Evolutionary conservation across 2,888 invertebrate species (phyloP), one percentile per base, ranked within the genome.

Genomic region (Drosophila anomalata): DNA sequence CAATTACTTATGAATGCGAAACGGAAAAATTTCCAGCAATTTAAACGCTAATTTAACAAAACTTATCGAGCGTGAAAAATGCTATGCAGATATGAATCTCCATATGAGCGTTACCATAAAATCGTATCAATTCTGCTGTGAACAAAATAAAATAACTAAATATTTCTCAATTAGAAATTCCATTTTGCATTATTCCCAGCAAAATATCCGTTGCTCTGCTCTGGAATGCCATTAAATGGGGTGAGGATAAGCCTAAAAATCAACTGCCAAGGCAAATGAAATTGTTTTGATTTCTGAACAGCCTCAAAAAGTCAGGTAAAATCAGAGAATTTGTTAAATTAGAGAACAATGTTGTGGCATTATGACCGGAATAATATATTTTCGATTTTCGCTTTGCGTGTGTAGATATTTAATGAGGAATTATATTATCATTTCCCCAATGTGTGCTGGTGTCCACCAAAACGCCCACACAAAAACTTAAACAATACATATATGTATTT

Each of bases 401-500:
- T 70, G 48, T 70, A 85, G 46, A 76, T 59, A 50, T 65, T 59
- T 69, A 65, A 66, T 62, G 57, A 51, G 26, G 51, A 41, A 14
- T 60, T 41, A 36, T 42, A 65, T 53, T 63, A 68, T 75, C 60
- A 33, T 53, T 52, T 63, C 26, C 26, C 63, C 20, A 17, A 46
- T 56, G 42, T 54, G 75, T 59, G 22, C 17, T 61, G 24, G n/a
- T 41, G 61, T 65, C 54, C 67, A 56, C 41, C 54, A 39, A 60
- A 39, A 58, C 42, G 73, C 51, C 54, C 31, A 50, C 56, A 53
- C 17, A 26, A 33, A 46, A 36, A 56, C 60, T 41, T 51, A 36
- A 52, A 63, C 44, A 36, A 63, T 55, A 50, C 31, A 33, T 52
- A 67, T 59, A 70, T 84, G 70, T 76, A 76, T 80, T 85, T 87